A percentile compares a stretch with the other conserved stretches of the same genome.
Evolutionary conservation across 2,113 vertebrate genomes (phyloP).

Genomic region (Gymnarchus niloticus): DNA sequence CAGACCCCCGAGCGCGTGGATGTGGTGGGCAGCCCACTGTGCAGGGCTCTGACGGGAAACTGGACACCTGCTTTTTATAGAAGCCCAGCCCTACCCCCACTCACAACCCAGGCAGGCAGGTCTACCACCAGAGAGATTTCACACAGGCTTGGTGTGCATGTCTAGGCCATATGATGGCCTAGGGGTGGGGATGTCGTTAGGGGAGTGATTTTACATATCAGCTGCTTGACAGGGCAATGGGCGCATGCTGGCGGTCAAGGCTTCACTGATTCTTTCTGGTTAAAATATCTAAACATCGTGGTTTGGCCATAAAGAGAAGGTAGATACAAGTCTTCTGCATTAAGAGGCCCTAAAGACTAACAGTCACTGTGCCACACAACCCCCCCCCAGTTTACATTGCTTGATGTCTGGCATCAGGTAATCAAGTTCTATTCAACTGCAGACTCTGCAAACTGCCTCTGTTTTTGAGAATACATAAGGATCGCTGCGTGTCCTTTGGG

Average conservation of each 20-base stretch:
- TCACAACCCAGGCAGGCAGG: not conserved
- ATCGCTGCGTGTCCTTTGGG: too few relatives aligned
- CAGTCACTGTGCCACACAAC: not conserved
- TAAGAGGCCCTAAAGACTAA: not conserved
- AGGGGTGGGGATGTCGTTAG: not conserved
- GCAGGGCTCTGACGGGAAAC: slow-evolving; percentile 44
- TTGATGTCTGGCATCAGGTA: not conserved
- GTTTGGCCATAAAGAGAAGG: not conserved
- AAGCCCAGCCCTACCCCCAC: not conserved
- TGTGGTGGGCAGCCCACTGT: not conserved
- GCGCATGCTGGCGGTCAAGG: not conserved
- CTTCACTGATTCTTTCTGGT: not conserved
- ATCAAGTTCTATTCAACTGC: not conserved
- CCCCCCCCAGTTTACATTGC: not conserved
- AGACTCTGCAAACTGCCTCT: too few relatives aligned
- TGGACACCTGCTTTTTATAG: slow-evolving; percentile 46
- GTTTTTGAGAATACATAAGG: too few relatives aligned
- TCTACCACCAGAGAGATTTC: not conserved
- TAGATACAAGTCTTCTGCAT: not conserved
- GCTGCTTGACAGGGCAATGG: not conserved
- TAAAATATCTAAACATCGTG: not conserved
- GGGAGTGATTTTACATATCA: not conserved
- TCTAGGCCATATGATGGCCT: not conserved
- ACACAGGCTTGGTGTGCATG: not conserved
- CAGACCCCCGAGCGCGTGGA: slow-evolving; percentile 5